Evolutionary conservation across 1,140 invertebrate genomes (phyloP), one percentile per base, ranked within the genome.

Genomic region (Leptonema lineaticorne): DNA sequence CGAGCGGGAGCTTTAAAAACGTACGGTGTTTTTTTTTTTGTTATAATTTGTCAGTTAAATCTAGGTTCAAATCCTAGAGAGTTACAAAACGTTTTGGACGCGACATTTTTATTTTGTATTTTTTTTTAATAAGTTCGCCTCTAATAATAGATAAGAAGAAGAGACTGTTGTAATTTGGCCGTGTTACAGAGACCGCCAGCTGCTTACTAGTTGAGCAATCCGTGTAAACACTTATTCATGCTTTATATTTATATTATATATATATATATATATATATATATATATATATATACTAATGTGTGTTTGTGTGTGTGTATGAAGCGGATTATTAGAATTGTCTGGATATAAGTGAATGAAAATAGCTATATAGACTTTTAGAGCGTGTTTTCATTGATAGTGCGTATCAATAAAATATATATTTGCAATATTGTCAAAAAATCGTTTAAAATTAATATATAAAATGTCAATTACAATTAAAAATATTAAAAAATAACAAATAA

Each of bases 151-250:
- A 53, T 53, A 53, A 53, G 37, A 41, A 53, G 37, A 41, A 41
- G 37, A 53, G 50, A 53, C 50, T 53, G 50, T 53, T 53, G 50
- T 53, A 53, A 53, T 53, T 53, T 53, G 50, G 50, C 50, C 50
- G 50, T 53, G 50, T 53, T 53, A 53, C 50, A 53, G 50, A 22
- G 50, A 16, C 50, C 8, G 50, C 22, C 50, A 53, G 50, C 50
- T 53, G 50, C 50, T 53, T 53, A 53, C 50, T n/a, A 53, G 22
- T 53, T 53, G 50, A 53, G 50, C 50, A 53, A 53, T 53, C 50
- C 50, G 50, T 24, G 50, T 53, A 53, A 53, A 26, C 50, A 22
- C 50, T 53, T 53, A 53, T 53, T 53, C 50, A 53, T 24, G 27
- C 50, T 53, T 53, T 53, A 53, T 53, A 53, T 53, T 53, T 48